Conservation (phyloP, 1,140 invertebrate species). For the Drosophila busckii region DNA sequence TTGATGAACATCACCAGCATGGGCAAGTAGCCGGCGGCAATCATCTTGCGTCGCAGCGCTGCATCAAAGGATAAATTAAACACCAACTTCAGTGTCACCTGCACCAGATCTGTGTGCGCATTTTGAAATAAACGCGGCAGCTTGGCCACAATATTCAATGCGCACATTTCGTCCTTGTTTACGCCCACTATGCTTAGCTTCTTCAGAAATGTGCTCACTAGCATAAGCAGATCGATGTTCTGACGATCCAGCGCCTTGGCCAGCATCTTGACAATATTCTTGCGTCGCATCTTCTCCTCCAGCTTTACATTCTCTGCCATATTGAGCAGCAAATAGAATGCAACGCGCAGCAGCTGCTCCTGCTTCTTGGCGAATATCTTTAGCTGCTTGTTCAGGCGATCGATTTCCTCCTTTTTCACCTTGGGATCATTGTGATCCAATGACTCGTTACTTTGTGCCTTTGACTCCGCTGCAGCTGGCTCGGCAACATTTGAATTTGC, state of each 20-base stretch:
- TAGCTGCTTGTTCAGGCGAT: conserved; percentile 88
- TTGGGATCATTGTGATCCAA: conserved; percentile 80
- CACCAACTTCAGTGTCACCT: conserved; percentile 91
- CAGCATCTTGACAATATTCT: conserved; percentile 93
- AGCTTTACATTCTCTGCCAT: conserved; percentile 96
- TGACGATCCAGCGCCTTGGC: conserved; percentile 93
- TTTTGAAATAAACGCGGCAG: conserved; percentile 86
- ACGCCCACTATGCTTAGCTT: conserved; percentile 96
- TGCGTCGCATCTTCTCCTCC: conserved; percentile 98
- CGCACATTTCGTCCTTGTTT: conserved; percentile 95
- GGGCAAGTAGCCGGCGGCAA: conserved; percentile 92
- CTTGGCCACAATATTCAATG: conserved; percentile 87
- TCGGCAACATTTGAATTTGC: conserved; percentile 6
- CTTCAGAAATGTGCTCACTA: conserved; percentile 96
- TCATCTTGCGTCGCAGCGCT: conserved; percentile 91
- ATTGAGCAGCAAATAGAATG: conserved; percentile 95
- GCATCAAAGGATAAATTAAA: conserved; percentile 99
- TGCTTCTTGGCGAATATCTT: conserved; percentile 92
- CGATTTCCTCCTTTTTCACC: conserved; percentile 88
- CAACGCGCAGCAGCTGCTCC: conserved; percentile 92
- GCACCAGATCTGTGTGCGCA: conserved; percentile 89
- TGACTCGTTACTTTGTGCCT: conserved; percentile 79
- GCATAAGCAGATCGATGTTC: conserved; percentile 91
- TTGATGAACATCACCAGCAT: conserved; percentile 93
- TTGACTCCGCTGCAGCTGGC: conserved; percentile 44